Percentiles rank a stretch among this genome's conserved stretches.
Conservation (phyloP, 2,797 vertebrate genomes). For the Picus viridis region DNA sequence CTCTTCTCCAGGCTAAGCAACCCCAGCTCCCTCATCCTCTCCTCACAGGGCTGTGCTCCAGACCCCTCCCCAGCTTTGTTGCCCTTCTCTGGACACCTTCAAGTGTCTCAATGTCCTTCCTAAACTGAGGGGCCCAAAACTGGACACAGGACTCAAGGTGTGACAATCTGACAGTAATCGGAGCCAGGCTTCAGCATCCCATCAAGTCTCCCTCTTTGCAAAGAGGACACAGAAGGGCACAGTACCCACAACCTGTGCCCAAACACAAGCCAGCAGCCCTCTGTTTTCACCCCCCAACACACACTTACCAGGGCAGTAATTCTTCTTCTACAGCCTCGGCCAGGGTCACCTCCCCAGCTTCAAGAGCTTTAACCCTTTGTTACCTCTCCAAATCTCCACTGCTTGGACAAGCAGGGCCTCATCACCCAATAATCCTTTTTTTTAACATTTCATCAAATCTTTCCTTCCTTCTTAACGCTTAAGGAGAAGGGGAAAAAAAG, state of each 20-base stretch:
- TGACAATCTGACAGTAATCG: not conserved
- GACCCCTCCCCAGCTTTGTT: too few species aligned
- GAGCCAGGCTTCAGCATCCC: not conserved
- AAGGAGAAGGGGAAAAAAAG: not conserved
- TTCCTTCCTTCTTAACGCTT: not conserved
- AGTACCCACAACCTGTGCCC: fast-evolving
- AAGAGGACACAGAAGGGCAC: not conserved
- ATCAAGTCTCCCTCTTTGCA: not conserved
- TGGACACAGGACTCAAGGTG: too few species aligned
- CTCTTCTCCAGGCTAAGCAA: too few species aligned
- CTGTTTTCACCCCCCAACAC: not conserved
- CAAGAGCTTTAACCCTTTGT: not conserved
- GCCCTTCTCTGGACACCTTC: too few species aligned
- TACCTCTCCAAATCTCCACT: not conserved
- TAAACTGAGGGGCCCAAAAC: too few species aligned
- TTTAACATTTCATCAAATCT: conserved; percentile 8
- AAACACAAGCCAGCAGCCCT: not conserved
- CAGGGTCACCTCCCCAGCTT: not conserved
- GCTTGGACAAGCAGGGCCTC: not conserved
- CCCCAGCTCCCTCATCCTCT: too few species aligned
- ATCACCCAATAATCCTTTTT: not conserved
- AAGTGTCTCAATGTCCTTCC: too few species aligned
- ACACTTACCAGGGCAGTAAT: not conserved
- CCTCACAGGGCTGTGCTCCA: too few species aligned
- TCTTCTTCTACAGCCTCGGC: not conserved